These are phyloP conservation scores for Otolemur crassicaudatus DNA, from an alignment of 2,797 vertebrate genomes.

Conservation along the genomic window DNA sequence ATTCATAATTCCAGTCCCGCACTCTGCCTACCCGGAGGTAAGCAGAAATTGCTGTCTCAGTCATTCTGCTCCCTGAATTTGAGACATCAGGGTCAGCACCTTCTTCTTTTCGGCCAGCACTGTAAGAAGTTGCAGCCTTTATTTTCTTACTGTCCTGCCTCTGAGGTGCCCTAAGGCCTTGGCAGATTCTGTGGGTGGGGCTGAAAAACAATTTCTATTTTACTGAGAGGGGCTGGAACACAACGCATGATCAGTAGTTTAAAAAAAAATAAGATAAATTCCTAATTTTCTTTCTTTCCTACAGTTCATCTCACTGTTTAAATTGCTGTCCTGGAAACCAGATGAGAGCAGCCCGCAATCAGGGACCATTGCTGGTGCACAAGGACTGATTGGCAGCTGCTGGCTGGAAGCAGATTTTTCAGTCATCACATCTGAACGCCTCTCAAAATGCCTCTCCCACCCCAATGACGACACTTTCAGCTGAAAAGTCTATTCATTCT, in stretches of 20 bases:
- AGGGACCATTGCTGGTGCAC: neutral
- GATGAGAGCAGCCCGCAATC: neutral
- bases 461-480: neutral
- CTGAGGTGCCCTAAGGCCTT: neutral
- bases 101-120: neutral
- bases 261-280: neutral
- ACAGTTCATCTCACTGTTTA: neutral
- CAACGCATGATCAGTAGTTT: neutral
- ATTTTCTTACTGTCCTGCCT: neutral
- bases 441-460: neutral
- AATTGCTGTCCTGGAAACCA: conserved; percentile 17
- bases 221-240: neutral
- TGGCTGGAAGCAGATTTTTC: neutral
- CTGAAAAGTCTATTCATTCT: neutral
- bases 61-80: neutral
- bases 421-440: neutral
- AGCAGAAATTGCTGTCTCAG: neutral
- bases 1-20: neutral
- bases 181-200: too few species aligned
- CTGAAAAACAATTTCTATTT: neutral
- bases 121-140: neutral
- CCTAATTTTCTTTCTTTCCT: neutral
- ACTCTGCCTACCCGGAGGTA: neutral
- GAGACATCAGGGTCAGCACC: neutral
- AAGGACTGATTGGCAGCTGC: neutral